Conservation (phyloP, 2,113 vertebrate species). For the Lophura nycthemera region DNA sequence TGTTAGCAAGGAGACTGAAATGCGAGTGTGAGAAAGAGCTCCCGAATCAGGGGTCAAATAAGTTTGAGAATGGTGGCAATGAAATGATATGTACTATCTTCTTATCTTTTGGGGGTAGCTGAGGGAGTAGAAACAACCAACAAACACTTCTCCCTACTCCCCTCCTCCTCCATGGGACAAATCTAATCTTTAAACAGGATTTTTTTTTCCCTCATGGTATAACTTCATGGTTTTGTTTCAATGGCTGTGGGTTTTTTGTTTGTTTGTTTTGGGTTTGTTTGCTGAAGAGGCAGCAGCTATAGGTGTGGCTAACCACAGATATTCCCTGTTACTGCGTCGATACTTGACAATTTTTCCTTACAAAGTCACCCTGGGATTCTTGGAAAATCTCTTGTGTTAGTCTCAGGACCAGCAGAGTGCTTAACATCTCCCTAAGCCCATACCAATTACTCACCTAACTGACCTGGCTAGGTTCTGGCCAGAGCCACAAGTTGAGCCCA, state of each 20-base stretch:
- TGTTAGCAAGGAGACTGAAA: neutral
- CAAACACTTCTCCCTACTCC: neutral
- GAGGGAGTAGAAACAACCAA: neutral
- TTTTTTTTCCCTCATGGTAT: neutral
- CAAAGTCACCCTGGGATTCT: neutral
- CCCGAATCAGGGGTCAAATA: neutral
- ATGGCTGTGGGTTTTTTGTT: neutral
- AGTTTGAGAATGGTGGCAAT: neutral
- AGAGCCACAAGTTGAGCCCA: neutral
- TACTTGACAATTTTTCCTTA: accelerated
- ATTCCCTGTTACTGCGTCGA: neutral
- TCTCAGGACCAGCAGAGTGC: neutral
- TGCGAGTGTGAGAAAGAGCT: neutral
- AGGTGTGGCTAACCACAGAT: neutral
- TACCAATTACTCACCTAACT: neutral
- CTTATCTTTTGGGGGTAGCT: neutral
- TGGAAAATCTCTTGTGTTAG: neutral
- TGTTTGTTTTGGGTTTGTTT: neutral
- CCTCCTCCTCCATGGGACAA: too few species aligned
- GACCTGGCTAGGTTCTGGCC: neutral
- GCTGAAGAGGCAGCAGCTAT: neutral
- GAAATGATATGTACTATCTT: too few species aligned
- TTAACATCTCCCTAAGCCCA: neutral
- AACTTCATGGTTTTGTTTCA: neutral
- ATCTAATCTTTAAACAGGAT: neutral